Evolutionary conservation across 2,888 invertebrate species (phyloP).

Genomic region (Tachina grossa): DNA sequence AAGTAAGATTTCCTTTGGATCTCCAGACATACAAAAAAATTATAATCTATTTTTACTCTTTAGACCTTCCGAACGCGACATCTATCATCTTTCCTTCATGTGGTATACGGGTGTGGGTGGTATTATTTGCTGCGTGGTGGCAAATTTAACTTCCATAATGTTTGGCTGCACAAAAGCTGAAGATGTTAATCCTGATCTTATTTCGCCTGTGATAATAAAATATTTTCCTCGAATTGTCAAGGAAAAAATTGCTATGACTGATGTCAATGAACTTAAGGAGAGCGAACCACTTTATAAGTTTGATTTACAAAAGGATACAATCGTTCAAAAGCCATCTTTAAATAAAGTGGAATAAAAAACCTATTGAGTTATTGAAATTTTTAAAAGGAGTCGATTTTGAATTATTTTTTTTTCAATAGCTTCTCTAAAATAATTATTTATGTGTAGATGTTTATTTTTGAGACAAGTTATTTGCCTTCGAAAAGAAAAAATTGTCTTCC

Average conservation of each 20-base stretch:
- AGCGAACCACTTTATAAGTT: conserved; percentile 42
- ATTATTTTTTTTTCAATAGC: not conserved
- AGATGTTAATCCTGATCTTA: conserved; percentile 85
- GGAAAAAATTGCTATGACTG: not conserved
- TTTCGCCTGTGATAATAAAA: conserved; percentile 87
- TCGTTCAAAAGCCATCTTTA: conserved; percentile 39
- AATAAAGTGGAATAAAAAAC: conserved; percentile 60
- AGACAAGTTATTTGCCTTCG: too few species aligned
- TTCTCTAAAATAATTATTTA: not conserved
- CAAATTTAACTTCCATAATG: conserved; percentile 85
- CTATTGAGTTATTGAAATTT: not conserved
- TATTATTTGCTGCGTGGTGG: conserved; percentile 85
- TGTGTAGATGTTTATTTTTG: too few species aligned
- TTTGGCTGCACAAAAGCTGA: conserved; percentile 84
- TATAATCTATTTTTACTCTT: not conserved
- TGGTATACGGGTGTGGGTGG: conserved; percentile 89
- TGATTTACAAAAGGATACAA: not conserved
- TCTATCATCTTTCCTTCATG: conserved; percentile 87
- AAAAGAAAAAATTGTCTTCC: too few species aligned
- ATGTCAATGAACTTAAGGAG: conserved; percentile 12
- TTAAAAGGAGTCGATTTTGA: not conserved
- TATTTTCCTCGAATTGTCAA: conserved; percentile 77
- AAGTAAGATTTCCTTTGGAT: conserved; percentile 72
- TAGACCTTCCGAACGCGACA: conserved; percentile 77
- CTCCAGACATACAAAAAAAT: not conserved